Base-by-base conservation (phyloP, 2,888 invertebrate genomes). In the Liodrosophila aerea region DNA sequence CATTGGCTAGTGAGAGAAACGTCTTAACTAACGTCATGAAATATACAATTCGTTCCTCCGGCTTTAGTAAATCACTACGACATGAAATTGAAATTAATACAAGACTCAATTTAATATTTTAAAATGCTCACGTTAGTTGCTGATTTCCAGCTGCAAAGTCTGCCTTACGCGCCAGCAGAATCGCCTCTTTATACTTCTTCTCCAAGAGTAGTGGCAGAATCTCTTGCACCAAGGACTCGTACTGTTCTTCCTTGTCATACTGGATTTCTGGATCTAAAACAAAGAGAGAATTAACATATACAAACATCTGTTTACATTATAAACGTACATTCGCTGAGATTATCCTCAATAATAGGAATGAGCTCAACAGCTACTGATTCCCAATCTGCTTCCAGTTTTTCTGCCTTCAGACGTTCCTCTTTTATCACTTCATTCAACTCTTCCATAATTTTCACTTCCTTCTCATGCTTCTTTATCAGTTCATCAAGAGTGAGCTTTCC, bases 401-500 rank as follows among this genome's bases (percentile, higher is more conserved):
- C 87, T 0, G 93, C 88, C 16, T 92, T 91, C 41, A 90, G 89
- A 22, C 92, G 91, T 91, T 93, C 87, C 87, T 90, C 50, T 88
- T 90, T 93, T 92, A 94, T 72, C 90, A 92, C 65, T 86, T 92
- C 72, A 86, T 88, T 53, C 87, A 91, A 52, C 87, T 91, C 39
- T 86, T 90, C 85, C 82, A 90, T 87, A 52, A 86, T 87, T 62
- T 87, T 51, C 51, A 74, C 85, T 83, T 90, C 85, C 60, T 88
- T 87, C 15, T 91, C 89, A 72, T 92, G 92, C 73, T 94, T 91
- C 49, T 93, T 92, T 33, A 93, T 91, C 13, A 96, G 89, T 72
- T 94, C 93, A 49, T 91, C 92, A 4, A 88, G 59, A 0, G 89
- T 87, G 0, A 89, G 60, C 91, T 94, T 93, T 0, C 94, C 93